Evolutionary conservation across 2,113 vertebrate genomes (phyloP), one percentile per base, ranked within the genome.

Genomic region (Petaurus breviceps): DNA sequence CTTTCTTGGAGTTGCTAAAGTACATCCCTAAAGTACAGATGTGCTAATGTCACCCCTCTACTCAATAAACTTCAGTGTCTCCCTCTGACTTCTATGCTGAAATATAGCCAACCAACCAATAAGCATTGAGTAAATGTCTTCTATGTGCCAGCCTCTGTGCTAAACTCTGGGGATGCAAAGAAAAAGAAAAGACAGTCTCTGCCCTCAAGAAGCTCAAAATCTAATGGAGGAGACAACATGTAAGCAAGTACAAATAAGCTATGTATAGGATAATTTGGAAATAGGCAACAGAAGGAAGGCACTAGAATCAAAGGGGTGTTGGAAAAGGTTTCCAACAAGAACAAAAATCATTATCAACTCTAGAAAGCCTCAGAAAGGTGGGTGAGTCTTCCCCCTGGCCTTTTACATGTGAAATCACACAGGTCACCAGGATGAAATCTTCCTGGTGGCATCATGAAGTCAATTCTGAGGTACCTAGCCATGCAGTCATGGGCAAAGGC

Each of bases 281-380:
- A 68, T 37, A 68, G 57, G 26, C 12, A 14, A 68, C 28, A 68
- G 31, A 37, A 3, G 11, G 57, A 68, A 68, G 3, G 57, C 31
- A 37, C 12, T 68, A 37, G 12, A 68, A 37, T 37, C 37, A 37
- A 68, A 3, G 31, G 31, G 28, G 53, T 2, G 53, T 37, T 37
- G 11, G 11, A 68, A 68, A 68, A 68, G 31, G 0, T 11, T 68
- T 68, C 12, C 37, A 97, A 92, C n/a, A 94, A 95, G 94, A 92
- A n/a, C 92, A 61, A 51, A 95, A 91, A 10, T 95, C 57, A 68
- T n/a, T 77, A n/a, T 77, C 61, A 84, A 84, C n/a, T 84, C 93
- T 94, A 95, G 4, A 93, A 26, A 92, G 31, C 90, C 90, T 77
- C 12, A 14, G 24, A 28, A 10, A 95, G 28, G 51, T 53, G 57